phyloP scores from a whole-genome alignment of 1,140 invertebrate species.

The Andricus grossulariae region DNA sequence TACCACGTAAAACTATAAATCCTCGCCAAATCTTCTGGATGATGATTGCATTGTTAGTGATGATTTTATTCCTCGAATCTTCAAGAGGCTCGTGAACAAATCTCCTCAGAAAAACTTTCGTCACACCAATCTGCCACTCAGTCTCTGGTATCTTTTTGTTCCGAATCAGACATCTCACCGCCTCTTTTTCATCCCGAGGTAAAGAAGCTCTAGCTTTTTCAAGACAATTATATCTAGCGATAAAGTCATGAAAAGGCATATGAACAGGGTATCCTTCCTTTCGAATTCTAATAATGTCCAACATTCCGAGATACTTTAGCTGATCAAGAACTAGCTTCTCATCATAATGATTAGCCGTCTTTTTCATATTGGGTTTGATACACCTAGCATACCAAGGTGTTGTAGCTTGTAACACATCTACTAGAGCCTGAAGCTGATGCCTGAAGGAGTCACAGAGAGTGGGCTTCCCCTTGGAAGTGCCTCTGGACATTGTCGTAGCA shows the following conservation, averaged over 20 bases:
- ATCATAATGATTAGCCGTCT: slow-evolving; percentile 90
- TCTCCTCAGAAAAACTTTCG: slow-evolving; percentile 91
- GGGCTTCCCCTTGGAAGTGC: slow-evolving; percentile 93
- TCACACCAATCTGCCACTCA: slow-evolving; percentile 95
- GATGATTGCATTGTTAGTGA: slow-evolving; percentile 83
- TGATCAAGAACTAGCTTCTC: slow-evolving; percentile 91
- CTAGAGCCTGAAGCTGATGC: slow-evolving; percentile 91
- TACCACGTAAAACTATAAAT: slow-evolving; percentile 80
- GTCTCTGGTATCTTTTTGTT: slow-evolving; percentile 79
- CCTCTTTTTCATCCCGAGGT: slow-evolving; percentile 74
- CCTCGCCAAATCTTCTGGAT: slow-evolving; percentile 88
- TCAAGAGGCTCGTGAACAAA: slow-evolving; percentile 92
- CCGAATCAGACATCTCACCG: slow-evolving; percentile 79
- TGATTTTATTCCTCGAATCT: slow-evolving; percentile 83
- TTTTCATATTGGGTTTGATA: slow-evolving; percentile 95
- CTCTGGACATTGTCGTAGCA: slow-evolving; percentile 85
- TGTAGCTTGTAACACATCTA: slow-evolving; percentile 93
- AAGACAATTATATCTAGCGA: slow-evolving; percentile 87
- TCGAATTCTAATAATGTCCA: slow-evolving; percentile 95
- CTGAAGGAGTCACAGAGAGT: slow-evolving; percentile 96
- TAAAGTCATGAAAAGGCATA: slow-evolving; percentile 86
- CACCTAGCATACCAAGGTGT: slow-evolving; percentile 97
- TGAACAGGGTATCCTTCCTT: slow-evolving; percentile 96
- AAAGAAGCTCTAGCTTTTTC: slow-evolving; percentile 65
- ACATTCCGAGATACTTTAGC: slow-evolving; percentile 94